Percentiles rank a stretch among this genome's conserved stretches.
phyloP scores from a whole-genome alignment of 2,888 invertebrate genomes.

The Lucinisca nassula region DNA sequence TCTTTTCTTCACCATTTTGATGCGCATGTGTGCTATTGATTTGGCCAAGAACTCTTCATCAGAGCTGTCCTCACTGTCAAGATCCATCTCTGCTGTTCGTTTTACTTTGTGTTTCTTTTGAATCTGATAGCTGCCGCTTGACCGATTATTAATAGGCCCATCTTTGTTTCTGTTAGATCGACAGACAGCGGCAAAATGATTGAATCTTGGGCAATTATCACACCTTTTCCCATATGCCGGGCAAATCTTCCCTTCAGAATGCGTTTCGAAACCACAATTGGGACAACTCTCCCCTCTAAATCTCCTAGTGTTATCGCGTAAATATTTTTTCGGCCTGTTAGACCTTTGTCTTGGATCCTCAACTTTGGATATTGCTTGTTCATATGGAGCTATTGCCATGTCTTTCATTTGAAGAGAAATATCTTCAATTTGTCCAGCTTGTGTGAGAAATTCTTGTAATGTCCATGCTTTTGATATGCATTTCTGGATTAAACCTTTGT shows the following conservation, averaged over 20 bases:
- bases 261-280: not conserved
- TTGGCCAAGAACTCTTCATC: not conserved
- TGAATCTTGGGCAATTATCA: not conserved
- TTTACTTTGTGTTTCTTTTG: not conserved
- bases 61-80: not conserved
- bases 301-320: too few species aligned
- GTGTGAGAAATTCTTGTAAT: not conserved
- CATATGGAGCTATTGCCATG: not conserved
- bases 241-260: not conserved
- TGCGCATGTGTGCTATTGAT: not conserved
- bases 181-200: too few species aligned
- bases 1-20: not conserved
- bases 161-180: not conserved
- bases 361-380: not conserved
- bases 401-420: conserved; percentile 1
- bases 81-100: not conserved
- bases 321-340: too few species aligned
- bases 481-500: too few species aligned
- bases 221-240: conserved; percentile 1
- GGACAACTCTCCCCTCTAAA: not conserved
- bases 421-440: not conserved
- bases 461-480: too few species aligned
- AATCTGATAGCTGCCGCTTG: not conserved
- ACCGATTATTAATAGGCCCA: not conserved
- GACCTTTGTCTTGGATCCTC: too few species aligned